Percentiles rank a stretch among this genome's conserved stretches.
phyloP scores from a whole-genome alignment of 2,888 invertebrate species.

The Trichacis sp. region DNA sequence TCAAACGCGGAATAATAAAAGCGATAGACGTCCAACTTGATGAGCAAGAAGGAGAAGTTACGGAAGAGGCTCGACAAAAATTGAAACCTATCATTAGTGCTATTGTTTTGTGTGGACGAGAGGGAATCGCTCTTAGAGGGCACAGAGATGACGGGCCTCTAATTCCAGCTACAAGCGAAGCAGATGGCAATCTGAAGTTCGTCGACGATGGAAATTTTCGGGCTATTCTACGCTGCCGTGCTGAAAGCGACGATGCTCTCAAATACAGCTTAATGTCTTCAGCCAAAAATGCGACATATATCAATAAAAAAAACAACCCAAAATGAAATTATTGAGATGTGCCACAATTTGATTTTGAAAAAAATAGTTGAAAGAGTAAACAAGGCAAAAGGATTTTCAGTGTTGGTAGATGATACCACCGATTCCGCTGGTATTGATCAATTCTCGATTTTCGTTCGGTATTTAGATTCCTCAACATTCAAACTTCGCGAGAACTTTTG shows the following conservation, averaged over 20 bases:
- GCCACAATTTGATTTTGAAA: not conserved
- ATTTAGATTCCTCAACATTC: not conserved
- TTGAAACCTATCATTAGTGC: conserved; percentile 6
- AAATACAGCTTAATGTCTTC: not conserved
- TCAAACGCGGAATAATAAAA: conserved; percentile 4
- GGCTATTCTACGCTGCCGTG: not conserved
- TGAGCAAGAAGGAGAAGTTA: not conserved
- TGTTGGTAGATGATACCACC: conserved; percentile 1
- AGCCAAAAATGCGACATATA: not conserved
- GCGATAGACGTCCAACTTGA: not conserved
- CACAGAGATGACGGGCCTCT: not conserved
- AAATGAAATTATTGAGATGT: not conserved
- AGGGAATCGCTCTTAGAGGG: conserved; percentile 13
- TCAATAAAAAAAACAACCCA: not conserved
- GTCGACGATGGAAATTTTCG: conserved; percentile 9
- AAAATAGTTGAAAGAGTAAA: not conserved
- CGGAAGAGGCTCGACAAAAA: conserved; percentile 4
- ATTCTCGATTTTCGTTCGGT: conserved; percentile 3
- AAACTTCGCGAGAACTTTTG: not conserved
- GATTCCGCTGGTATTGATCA: not conserved
- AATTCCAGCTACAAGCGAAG: not conserved
- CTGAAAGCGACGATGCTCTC: not conserved
- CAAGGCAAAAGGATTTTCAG: not conserved
- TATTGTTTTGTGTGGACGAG: conserved; percentile 15
- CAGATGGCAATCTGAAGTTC: no score